A percentile compares a stretch with the other conserved stretches of the same genome.
These are phyloP conservation scores for Frieseomelitta varia DNA, from an alignment of 1,140 invertebrate species.

Conservation along the genomic window DNA sequence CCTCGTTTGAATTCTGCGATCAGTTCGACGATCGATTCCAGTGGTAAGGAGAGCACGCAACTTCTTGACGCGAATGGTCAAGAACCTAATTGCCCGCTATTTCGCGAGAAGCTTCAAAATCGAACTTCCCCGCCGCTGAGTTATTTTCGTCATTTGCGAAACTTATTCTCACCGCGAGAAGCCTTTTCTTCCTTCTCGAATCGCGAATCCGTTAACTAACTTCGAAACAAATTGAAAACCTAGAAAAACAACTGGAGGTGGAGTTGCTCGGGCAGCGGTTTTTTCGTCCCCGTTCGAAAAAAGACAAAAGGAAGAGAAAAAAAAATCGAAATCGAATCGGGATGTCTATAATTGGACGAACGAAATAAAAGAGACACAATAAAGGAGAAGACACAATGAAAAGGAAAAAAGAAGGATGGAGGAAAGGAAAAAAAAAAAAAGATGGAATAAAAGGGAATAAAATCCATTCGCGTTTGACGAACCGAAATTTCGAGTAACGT, in stretches of 20 bases:
- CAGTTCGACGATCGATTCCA: not conserved
- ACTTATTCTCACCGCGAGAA: not conserved
- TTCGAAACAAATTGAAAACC: too few relatives aligned
- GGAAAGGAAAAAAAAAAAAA: not conserved
- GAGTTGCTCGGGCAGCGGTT: too few relatives aligned
- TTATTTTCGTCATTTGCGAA: conserved; percentile 8
- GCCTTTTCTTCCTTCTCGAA: conserved; percentile 5
- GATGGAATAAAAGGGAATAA: not conserved
- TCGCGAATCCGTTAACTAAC: not conserved
- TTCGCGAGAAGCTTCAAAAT: not conserved
- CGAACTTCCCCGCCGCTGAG: not conserved
- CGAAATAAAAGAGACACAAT: not conserved
- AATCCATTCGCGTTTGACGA: conserved; percentile 14
- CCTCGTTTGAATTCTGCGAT: not conserved
- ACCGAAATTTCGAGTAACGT: conserved; percentile 34
- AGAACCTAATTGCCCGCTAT: conserved; percentile 13
- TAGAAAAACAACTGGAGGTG: too few relatives aligned
- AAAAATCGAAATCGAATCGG: not conserved
- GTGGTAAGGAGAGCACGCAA: not conserved
- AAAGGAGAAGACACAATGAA: not conserved
- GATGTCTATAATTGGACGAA: conserved; percentile 17
- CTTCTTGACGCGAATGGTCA: not conserved
- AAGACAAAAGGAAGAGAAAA: too few relatives aligned
- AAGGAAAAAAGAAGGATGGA: too few relatives aligned
- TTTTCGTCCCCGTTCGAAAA: too few relatives aligned